Evolutionary conservation across 2,113 vertebrate genomes (phyloP), one percentile per base, ranked within the genome.

Genomic region (Passer montanus): DNA sequence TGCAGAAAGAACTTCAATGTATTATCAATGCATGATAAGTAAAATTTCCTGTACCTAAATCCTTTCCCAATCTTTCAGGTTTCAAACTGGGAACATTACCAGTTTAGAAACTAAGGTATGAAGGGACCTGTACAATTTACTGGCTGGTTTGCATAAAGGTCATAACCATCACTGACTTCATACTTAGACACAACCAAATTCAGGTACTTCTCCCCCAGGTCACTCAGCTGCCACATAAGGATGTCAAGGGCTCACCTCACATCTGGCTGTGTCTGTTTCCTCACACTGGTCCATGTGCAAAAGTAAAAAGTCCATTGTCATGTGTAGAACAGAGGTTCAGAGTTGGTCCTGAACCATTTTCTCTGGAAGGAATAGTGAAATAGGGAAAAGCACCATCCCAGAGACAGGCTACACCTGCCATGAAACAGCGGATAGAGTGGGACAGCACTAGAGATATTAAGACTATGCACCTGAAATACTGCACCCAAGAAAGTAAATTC

Each of bases 341-440:
- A 4, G 39, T 2, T 59, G 15, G 13, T 43, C 31, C 37, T 10
- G 2, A 39, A 43, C 35, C 10, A n/a, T 81, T 49, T 87, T 70
- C 37, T 66, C n/a, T 52, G 46, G 4, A 13, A 84, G 15, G 13
- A 86, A 81, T 66, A 58, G 6, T 52, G 21, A 75, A 79, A 76
- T 4, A 37, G 21, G 24, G 30, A 89, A 66, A 7, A 69, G 8
- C 19, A 79, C 4, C 11, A 72, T 11, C 2, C 3, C 39, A 60
- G 27, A 7, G 35, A 26, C 30, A 64, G 49, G 47, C 5, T n/a
- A 35, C 11, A 35, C 5, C 20, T 66, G 67, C 35, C 15, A 13
- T 5, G 16, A 79, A 94, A 46, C 1, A 7, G 22, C 0, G 0
- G 33, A 33, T 22, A 13, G 10, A 85, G 12, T 7, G 46, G 12